Base-by-base conservation (phyloP, 2,113 vertebrate genomes). In the Callocephalon fimbriatum region DNA sequence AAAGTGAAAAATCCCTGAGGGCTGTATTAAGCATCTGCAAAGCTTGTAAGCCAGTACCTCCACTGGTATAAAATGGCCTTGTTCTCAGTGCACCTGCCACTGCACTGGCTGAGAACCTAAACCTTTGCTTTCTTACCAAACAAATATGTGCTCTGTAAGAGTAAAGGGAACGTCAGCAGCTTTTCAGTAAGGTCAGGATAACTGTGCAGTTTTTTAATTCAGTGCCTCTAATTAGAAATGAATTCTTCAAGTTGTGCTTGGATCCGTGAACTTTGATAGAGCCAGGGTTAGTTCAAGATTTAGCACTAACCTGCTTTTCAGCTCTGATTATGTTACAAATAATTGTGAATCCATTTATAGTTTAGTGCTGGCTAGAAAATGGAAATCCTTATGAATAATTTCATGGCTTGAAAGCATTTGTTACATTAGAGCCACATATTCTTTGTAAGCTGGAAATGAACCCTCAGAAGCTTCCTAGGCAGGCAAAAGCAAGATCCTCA, bases 301-400 rank as follows among this genome's bases (percentile, higher is more conserved):
- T 61, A 56, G 21, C 44, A 45, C 59, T 58, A 84, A 59, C 50
- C 21, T 38, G 31, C 37, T 29, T 80, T 42, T 75, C 47, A 26
- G 3, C 18, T 38, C 61, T 54, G n/a, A 38, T 58, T 21, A 45
- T 25, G 21, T 56, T 88, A 66, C 37, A 88, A 35, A 74, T 83
- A 70, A 62, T 66, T 54, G 38, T 70, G 42, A 78, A 38, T 59
- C 50, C 37, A 26, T 68, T 80, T 70, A 23, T 5, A 73, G 22
- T 86, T 86, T 75, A 65, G 6, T 54, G 29, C 44, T 76, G 29
- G 35, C 53, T 90, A 61, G 51, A 71, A 95, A 73, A 68, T 76
- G 18, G 44, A 88, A 92, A 65, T 75, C 35, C 29, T 65, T 82
- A 75, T 85, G 29, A 92, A 59, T 94, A 72, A 79, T 82, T 90